phyloP scores from a whole-genome alignment of 2,113 vertebrate species.

The Entelurus aequoreus region DNA sequence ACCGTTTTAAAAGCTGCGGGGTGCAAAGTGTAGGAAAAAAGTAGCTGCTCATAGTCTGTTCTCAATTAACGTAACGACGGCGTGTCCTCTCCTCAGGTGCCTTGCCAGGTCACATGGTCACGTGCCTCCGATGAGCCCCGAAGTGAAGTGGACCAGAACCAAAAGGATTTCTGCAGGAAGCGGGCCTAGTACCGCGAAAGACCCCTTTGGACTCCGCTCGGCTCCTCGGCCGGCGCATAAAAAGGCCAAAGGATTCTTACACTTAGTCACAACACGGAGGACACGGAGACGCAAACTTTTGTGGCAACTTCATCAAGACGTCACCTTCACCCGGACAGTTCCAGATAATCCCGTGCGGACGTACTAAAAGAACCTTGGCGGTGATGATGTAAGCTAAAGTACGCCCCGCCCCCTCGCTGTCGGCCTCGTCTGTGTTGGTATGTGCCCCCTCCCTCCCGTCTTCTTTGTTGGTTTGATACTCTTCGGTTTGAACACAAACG shows the following conservation, averaged over 20 bases:
- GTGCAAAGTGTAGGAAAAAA: too few species aligned
- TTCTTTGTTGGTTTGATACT: constrained; percentile 1
- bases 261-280: neutral
- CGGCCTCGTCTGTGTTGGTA: constrained; percentile 1
- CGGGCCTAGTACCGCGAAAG: neutral
- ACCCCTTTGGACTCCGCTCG: neutral
- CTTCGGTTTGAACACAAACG: too few species aligned
- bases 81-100: neutral
- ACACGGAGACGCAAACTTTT: neutral
- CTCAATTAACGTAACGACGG: neutral
- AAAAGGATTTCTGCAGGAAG: neutral
- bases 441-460: neutral
- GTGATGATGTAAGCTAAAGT: neutral
- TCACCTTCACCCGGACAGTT: neutral
- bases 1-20: too few species aligned
- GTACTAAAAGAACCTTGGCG: neutral
- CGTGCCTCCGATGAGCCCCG: neutral
- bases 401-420: neutral
- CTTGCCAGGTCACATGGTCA: neutral
- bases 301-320: neutral
- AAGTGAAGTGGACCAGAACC: neutral
- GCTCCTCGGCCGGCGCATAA: neutral
- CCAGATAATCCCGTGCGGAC: neutral
- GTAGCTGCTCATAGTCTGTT: too few species aligned
- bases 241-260: too few species aligned